Percentiles rank a stretch among this genome's conserved stretches.
These are phyloP conservation scores for Lacerta viridis DNA, from an alignment of 2,797 vertebrate genomes.

Conservation along the genomic window DNA sequence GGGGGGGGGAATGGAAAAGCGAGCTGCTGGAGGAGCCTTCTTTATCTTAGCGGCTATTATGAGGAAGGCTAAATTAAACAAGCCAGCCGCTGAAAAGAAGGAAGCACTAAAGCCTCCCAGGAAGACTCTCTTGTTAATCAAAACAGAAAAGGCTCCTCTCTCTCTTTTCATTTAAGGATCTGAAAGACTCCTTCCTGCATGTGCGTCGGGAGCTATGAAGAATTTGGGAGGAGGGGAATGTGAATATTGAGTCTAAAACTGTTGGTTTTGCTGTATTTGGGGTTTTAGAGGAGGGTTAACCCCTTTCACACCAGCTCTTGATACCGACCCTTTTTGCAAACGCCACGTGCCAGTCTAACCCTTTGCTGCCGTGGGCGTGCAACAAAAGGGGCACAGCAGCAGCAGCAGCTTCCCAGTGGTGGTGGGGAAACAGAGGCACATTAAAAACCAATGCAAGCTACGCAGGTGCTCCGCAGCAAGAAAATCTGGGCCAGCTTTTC, in stretches of 20 bases:
- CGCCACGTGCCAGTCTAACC: background rate
- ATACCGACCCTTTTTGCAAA: background rate
- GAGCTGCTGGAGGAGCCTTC: constrained; percentile 22
- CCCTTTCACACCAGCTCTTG: background rate
- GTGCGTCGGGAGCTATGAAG: background rate
- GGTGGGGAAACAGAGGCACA: background rate
- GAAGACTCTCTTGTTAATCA: constrained; percentile 59
- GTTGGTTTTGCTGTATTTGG: background rate
- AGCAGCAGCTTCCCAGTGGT: background rate
- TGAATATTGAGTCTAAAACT: background rate
- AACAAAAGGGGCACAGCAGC: background rate
- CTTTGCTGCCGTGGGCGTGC: background rate
- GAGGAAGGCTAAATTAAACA: constrained; percentile 50
- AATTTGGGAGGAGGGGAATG: background rate
- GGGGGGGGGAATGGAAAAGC: constrained; percentile 10
- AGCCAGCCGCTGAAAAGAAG: background rate
- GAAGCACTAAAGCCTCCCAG: constrained; percentile 23
- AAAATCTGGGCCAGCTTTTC: constrained; percentile 17
- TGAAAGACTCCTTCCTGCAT: constrained; percentile 4
- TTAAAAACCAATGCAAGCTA: background rate
- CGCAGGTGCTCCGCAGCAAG: background rate
- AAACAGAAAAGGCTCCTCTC: background rate
- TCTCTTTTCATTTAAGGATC: constrained; percentile 33
- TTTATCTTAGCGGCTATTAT: background rate
- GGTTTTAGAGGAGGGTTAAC: constrained; percentile 11